Conservation (phyloP, 2,113 vertebrate genomes). For the Notarius lentiginosus region DNA sequence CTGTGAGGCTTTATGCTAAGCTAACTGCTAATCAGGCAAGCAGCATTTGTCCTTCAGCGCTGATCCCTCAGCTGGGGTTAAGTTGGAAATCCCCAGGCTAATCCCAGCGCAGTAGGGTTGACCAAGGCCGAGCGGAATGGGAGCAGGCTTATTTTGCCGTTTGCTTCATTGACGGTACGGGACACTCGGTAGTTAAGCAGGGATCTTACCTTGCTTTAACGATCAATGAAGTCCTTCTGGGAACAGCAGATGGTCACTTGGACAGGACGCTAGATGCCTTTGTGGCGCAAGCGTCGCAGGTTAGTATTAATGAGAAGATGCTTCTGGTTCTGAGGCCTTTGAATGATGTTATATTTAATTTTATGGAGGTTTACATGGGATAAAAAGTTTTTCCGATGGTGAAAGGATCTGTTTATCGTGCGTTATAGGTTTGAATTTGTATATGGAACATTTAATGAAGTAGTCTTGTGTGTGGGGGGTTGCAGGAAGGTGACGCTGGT, state of each 20-base stretch:
- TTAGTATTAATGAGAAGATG: conserved; percentile 59
- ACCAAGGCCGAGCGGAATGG: conserved; percentile 18
- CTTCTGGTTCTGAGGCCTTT: not conserved
- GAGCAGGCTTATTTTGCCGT: not conserved
- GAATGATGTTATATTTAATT: not conserved
- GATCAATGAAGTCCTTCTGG: conserved; percentile 62
- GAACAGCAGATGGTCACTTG: conserved; percentile 67
- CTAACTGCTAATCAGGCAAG: not conserved
- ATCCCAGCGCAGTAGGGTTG: conserved; percentile 60
- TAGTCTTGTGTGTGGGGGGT: not conserved
- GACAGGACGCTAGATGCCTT: conserved; percentile 68
- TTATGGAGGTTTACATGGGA: not conserved
- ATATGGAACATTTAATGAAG: not conserved
- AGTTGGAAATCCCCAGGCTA: conserved; percentile 66
- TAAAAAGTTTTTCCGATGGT: too few relatives aligned
- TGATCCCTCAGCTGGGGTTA: conserved; percentile 61
- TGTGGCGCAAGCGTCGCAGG: conserved; percentile 66
- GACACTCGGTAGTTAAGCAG: not conserved
- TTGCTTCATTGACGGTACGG: conserved; percentile 6
- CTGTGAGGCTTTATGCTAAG: not conserved
- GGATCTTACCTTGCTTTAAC: not conserved
- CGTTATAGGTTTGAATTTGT: not conserved
- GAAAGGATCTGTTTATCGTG: not conserved
- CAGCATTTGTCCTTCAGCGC: conserved; percentile 15
- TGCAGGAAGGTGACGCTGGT: conserved; percentile 93